phyloP scores from a whole-genome alignment of 92 coral and sea anemone genomes.

The Porites evermanni region DNA sequence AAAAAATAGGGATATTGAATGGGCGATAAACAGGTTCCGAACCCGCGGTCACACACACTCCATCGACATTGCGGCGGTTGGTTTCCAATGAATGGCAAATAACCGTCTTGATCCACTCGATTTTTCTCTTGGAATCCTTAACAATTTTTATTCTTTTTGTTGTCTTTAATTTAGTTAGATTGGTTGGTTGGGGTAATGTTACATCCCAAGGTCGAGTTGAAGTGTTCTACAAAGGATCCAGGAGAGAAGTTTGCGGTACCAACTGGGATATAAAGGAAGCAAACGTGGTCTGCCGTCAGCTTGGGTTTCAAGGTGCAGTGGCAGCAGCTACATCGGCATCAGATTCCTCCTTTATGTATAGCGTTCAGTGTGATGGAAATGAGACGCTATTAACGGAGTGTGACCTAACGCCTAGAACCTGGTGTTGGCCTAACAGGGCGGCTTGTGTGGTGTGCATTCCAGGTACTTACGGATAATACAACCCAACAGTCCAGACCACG shows the following conservation, averaged over 20 bases:
- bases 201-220: neutral
- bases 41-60: too few relatives aligned
- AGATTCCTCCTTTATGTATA: constrained; percentile 10
- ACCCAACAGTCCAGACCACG: too few relatives aligned
- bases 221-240: neutral
- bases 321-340: neutral
- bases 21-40: too few relatives aligned
- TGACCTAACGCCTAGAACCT: neutral
- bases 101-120: too few relatives aligned
- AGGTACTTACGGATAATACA: too few relatives aligned
- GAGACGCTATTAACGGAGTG: constrained; percentile 40
- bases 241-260: neutral
- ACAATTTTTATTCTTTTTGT: too few relatives aligned
- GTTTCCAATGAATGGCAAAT: too few relatives aligned
- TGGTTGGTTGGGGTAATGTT: neutral
- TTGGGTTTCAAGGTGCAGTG: neutral
- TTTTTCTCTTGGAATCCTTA: too few relatives aligned
- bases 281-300: constrained; percentile 26
- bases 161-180: neutral
- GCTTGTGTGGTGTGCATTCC: too few relatives aligned
- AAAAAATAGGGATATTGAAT: too few relatives aligned
- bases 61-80: too few relatives aligned
- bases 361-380: constrained; percentile 54
- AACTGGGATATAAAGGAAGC: constrained; percentile 3
- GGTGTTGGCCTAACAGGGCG: too few relatives aligned